These are phyloP conservation scores for Ciconia nigra DNA, from an alignment of 2,797 vertebrate genomes.

Conservation along the genomic window DNA sequence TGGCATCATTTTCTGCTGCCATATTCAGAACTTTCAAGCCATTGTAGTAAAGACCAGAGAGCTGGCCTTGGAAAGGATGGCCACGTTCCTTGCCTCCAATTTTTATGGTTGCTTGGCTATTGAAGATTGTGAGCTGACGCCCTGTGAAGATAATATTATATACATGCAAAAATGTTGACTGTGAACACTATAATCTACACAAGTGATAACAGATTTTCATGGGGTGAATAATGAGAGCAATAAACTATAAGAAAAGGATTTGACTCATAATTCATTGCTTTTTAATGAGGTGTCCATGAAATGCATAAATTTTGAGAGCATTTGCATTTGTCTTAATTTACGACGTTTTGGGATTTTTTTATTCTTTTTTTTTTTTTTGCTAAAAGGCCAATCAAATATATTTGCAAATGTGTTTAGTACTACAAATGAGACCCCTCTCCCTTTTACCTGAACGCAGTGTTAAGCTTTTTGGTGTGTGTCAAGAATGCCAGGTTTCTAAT, in stretches of 20 bases:
- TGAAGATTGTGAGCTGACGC: slow-evolving; percentile 99
- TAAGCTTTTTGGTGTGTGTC: slow-evolving; percentile 7
- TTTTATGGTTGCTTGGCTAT: slow-evolving; percentile 99
- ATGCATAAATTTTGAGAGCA: slow-evolving; percentile 77
- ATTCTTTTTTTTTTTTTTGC: slow-evolving; percentile 77
- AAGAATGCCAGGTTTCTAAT: slow-evolving; percentile 22
- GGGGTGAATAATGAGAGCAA: slow-evolving; percentile 91
- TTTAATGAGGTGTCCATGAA: slow-evolving; percentile 88
- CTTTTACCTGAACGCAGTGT: slow-evolving; percentile 43
- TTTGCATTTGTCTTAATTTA: slow-evolving; percentile 67
- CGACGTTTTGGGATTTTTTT: slow-evolving; percentile 37
- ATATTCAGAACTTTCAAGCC: slow-evolving; percentile 99
- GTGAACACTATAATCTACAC: slow-evolving; percentile 78
- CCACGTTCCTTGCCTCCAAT: slow-evolving; percentile 95
- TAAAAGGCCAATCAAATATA: slow-evolving; percentile 87
- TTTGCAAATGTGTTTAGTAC: slow-evolving; percentile 30
- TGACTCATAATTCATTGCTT: slow-evolving; percentile 96
- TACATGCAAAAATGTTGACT: slow-evolving; percentile 91
- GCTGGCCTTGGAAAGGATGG: slow-evolving; percentile 97
- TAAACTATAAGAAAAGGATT: slow-evolving; percentile 92
- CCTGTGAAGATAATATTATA: slow-evolving; percentile 95
- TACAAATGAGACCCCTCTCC: background rate
- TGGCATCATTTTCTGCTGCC: slow-evolving; percentile 95
- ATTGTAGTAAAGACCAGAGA: slow-evolving; percentile 99
- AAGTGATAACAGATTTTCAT: slow-evolving; percentile 89